These are phyloP conservation scores for Clepsis dumicolana DNA, from an alignment of 2,888 invertebrate species.

Conservation along the genomic window DNA sequence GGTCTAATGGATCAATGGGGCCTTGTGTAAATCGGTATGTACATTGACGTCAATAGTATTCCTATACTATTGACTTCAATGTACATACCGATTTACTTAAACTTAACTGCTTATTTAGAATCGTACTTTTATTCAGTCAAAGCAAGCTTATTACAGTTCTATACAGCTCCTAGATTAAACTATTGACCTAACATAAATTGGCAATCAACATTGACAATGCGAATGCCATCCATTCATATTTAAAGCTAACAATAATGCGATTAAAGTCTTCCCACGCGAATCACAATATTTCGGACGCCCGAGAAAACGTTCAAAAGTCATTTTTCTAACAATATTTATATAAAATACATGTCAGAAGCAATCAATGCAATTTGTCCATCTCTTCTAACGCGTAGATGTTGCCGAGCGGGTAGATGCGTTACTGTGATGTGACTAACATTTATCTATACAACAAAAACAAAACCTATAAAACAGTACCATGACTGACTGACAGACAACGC, in stretches of 20 bases:
- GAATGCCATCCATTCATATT: not conserved
- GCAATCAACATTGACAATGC: not conserved
- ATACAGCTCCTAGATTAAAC: not conserved
- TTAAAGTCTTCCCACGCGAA: slow-evolving; percentile 20
- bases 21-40: no score
- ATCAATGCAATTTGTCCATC: slow-evolving; percentile 48
- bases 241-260: slow-evolving; percentile 15
- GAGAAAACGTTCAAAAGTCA: slow-evolving; percentile 22
- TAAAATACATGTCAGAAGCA: slow-evolving; percentile 46
- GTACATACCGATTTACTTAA: no score
- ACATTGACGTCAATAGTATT: no score
- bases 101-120: no score
- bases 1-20: no score
- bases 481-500: no score
- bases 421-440: no score
- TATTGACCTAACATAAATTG: slow-evolving; percentile 14
- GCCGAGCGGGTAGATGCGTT: slow-evolving; percentile 14
- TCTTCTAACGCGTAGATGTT: slow-evolving; percentile 10
- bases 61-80: no score
- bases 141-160: not conserved
- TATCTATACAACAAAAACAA: no score
- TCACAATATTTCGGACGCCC: slow-evolving; percentile 11
- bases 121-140: no score
- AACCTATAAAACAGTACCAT: no score
- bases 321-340: slow-evolving; percentile 32